Evolutionary conservation across 37 sponge, comb jelly and placozoan species (phyloP).

Genomic region (Sycon ciliatum): DNA sequence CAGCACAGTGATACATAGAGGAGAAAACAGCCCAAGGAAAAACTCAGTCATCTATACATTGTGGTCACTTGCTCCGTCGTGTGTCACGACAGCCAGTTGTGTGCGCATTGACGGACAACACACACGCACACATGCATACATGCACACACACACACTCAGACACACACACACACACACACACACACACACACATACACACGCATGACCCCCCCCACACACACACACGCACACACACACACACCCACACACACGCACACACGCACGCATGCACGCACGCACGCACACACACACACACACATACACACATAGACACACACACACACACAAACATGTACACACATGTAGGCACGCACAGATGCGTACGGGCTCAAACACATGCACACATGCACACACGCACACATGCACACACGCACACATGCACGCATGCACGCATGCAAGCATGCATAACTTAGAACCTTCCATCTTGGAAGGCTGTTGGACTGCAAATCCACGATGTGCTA

Average conservation of each 20-base stretch:
- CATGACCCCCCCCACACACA: slow-evolving; percentile 8
- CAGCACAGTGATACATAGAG: slow-evolving; percentile 81
- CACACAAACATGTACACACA: no score
- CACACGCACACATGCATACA: not conserved
- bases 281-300: slow-evolving; percentile 16
- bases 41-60: no score
- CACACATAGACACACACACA: no score
- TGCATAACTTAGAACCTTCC: no score
- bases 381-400: not conserved
- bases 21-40: no score
- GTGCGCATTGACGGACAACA: slow-evolving; percentile 83
- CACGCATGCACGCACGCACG: slow-evolving; percentile 15
- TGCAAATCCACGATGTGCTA: no score
- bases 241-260: slow-evolving; percentile 10
- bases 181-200: not conserved
- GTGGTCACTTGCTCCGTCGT: slow-evolving; percentile 73
- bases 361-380: not conserved
- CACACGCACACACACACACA: slow-evolving; percentile 14
- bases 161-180: no score
- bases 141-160: not conserved
- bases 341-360: no score
- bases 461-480: no score
- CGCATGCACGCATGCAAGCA: not conserved
- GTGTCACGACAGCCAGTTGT: slow-evolving; percentile 82
- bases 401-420: not conserved